Evolutionary conservation across 2,888 invertebrate species (phyloP), one percentile per base, ranked within the genome.

Genomic region (Athrips mouffetella): DNA sequence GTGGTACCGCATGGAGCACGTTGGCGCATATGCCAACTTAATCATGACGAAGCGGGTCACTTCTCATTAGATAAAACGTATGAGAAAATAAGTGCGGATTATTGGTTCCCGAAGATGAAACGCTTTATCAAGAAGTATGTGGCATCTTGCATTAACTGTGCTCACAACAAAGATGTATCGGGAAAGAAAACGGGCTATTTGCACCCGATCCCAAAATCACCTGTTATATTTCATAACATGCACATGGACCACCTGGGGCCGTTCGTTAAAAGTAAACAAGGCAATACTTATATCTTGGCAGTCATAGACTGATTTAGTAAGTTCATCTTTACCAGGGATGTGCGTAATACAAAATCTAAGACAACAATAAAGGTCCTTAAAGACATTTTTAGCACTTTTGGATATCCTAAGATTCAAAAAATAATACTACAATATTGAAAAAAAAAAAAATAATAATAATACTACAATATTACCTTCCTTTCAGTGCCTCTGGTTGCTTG

Each of bases 251-350:
- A 39, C 13, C 7, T 39, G 5, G 23, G 39, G 1, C 21, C 39
- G 3, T 39, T 39, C 11, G 13, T 39, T 7, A 20, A 23, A 39
- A 39, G 39, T 39, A 39, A 39, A 21, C 8, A 11, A 11, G 39
- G 39, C 5, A 23, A 23, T 39, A 21, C 30, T 10, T 41, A 59
- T 16, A 52, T 59, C 10, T 33, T 57, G 1, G 46, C 23, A 3
- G 49, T 60, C 8, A 51, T 59, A 15, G 59, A 59, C 31, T 42
- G 54, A 0, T 61, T 57, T 33, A 56, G 55, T 10, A 57, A 58
- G 47, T 59, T 46, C 41, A 50, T 58, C 25, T 52, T 45, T 23
- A 46, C 56, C 11, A 57, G 53, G 45, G 33, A 54, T 0, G 56
- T 59, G 2, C 53, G 49, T 29, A 49, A 41, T n/a, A 31, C 33